Percentiles rank a stretch among this genome's conserved stretches.
Conservation (phyloP, 2,888 invertebrate species). For the Isotomurus palustris region DNA sequence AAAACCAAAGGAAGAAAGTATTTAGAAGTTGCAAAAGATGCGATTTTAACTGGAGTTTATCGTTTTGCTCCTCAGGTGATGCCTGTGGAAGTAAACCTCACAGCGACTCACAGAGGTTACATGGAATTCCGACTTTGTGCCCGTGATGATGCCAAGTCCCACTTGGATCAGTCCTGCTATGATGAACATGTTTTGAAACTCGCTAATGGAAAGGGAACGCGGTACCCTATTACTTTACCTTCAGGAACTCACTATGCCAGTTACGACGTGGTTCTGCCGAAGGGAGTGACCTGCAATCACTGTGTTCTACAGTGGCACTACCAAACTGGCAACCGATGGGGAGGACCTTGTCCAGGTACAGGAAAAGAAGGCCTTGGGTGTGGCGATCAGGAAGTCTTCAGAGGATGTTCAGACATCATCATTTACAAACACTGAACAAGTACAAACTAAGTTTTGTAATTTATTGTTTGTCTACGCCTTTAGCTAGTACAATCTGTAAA, state of each 20-base stretch:
- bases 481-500: no score
- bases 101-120: slow-evolving; percentile 50
- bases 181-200: slow-evolving; percentile 21
- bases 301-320: slow-evolving; percentile 60
- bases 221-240: slow-evolving; percentile 1
- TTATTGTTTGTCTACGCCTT: no score
- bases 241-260: slow-evolving; percentile 4
- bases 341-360: slow-evolving; percentile 16
- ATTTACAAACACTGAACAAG: no score
- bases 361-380: slow-evolving; percentile 12
- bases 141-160: slow-evolving; percentile 7
- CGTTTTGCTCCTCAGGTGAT: slow-evolving; percentile 31
- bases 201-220: slow-evolving; percentile 19
- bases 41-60: no score
- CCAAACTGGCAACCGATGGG: slow-evolving; percentile 48
- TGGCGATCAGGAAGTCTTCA: slow-evolving; percentile 23
- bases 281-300: slow-evolving; percentile 53
- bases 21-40: no score
- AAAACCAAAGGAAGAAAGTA: no score
- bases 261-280: slow-evolving; percentile 50
- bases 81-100: slow-evolving; percentile 48
- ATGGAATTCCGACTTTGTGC: slow-evolving; percentile 31
- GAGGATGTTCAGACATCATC: slow-evolving; percentile 9
- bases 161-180: slow-evolving; percentile 23
- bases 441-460: no score